phyloP scores from a whole-genome alignment of 2,888 invertebrate species.

The Microplitis deprimator region DNA sequence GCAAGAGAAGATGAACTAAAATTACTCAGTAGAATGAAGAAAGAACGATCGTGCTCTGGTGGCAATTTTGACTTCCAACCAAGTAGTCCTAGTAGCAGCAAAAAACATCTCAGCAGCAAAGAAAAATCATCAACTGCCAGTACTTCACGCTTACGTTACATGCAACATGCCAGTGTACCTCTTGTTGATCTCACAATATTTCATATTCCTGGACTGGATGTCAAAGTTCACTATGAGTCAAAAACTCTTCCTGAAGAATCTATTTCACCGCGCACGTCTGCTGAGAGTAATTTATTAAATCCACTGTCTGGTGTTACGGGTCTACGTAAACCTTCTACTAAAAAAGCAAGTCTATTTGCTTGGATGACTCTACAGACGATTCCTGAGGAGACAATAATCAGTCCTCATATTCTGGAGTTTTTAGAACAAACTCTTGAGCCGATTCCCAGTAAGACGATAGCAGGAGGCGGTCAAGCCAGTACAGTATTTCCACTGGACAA shows the following conservation, averaged over 20 bases:
- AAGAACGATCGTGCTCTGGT: slow-evolving; percentile 80
- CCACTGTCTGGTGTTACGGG: slow-evolving; percentile 54
- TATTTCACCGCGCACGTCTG: slow-evolving; percentile 71
- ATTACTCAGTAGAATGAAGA: slow-evolving; percentile 78
- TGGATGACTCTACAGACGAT: slow-evolving; percentile 98
- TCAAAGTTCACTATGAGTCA: slow-evolving; percentile 89
- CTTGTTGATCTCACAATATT: slow-evolving; percentile 88
- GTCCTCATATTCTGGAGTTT: slow-evolving; percentile 96
- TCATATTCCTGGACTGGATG: slow-evolving; percentile 91
- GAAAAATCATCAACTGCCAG: slow-evolving; percentile 67
- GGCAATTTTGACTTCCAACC: slow-evolving; percentile 75
- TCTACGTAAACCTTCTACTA: slow-evolving; percentile 78
- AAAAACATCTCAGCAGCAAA: slow-evolving; percentile 69
- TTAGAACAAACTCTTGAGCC: slow-evolving; percentile 97
- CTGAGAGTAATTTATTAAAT: slow-evolving; percentile 64
- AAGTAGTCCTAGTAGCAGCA: slow-evolving; percentile 74
- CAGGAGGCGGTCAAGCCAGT: slow-evolving; percentile 60
- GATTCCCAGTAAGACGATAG: slow-evolving; percentile 81
- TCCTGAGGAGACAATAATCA: slow-evolving; percentile 97
- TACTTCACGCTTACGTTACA: slow-evolving; percentile 68
- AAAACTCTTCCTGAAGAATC: slow-evolving; percentile 80
- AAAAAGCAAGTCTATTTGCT: slow-evolving; percentile 91
- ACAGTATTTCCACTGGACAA: slow-evolving; percentile 63
- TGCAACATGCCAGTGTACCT: slow-evolving; percentile 72
- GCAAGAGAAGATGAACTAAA: slow-evolving; percentile 80